Evolutionary conservation across 1,140 invertebrate species (phyloP).

Genomic region (Copidosoma floridanum): DNA sequence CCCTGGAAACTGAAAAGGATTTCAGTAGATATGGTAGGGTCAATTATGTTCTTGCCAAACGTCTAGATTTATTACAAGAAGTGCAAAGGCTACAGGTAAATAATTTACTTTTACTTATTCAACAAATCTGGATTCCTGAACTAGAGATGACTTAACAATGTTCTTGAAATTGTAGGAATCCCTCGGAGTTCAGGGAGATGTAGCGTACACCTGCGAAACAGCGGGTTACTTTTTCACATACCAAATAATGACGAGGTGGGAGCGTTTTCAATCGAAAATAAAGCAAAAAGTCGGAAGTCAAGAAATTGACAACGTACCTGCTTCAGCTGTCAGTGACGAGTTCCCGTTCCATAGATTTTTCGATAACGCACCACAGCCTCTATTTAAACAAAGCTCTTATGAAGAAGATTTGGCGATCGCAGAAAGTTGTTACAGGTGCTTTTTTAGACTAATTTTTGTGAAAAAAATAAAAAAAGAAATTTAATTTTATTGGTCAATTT

Average conservation of each 20-base stretch:
- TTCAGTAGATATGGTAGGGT: constrained; percentile 98
- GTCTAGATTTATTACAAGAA: constrained; percentile 85
- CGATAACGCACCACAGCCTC: constrained; percentile 85
- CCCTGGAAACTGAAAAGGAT: constrained; percentile 97
- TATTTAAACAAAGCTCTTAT: constrained; percentile 80
- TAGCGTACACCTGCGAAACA: constrained; percentile 97
- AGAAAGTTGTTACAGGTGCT: constrained; percentile 82
- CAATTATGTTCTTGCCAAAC: constrained; percentile 94
- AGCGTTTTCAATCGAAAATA: constrained; percentile 73
- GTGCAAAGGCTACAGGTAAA: constrained; percentile 82
- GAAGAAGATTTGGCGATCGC: constrained; percentile 91
- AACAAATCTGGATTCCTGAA: too few species aligned
- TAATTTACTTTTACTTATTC: not conserved
- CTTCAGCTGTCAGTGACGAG: constrained; percentile 61
- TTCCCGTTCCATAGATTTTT: constrained; percentile 95
- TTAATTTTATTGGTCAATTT: constrained; percentile 1
- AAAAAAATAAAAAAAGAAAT: constrained; percentile 5
- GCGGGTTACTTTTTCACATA: constrained; percentile 91
- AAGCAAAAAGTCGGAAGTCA: constrained; percentile 55
- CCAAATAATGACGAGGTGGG: constrained; percentile 87
- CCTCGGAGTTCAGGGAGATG: constrained; percentile 83
- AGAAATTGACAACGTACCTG: constrained; percentile 22
- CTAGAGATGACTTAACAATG: too few species aligned
- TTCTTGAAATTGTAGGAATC: constrained; percentile 58
- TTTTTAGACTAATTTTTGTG: not conserved